Conservation (phyloP, 37 sponge, comb jelly and placozoan genomes). For the Oopsacas minuta region DNA sequence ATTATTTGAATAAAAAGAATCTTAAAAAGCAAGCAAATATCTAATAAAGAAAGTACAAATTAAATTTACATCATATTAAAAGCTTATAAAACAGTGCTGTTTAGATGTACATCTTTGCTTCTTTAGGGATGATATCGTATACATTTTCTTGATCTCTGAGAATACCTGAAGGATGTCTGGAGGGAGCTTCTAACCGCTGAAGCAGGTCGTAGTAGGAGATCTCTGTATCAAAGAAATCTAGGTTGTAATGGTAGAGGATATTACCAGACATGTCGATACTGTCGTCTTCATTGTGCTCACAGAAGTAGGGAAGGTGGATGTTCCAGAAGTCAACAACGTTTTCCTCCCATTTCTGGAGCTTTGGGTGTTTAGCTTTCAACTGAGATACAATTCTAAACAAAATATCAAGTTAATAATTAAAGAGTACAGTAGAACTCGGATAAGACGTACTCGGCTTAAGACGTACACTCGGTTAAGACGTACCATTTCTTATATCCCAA, state of each 20-base stretch:
- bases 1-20: too few relatives aligned
- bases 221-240: slow-evolving; percentile 8
- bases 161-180: neutral
- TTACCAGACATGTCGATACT: neutral
- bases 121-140: slow-evolving; percentile 1
- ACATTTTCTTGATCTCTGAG: neutral
- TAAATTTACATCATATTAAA: neutral
- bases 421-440: neutral
- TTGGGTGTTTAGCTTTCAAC: neutral
- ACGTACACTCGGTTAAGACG: too few relatives aligned
- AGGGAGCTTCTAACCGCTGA: neutral
- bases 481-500: too few relatives aligned
- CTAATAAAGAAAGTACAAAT: neutral
- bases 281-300: neutral
- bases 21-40: neutral
- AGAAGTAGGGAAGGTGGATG: slow-evolving; percentile 6
- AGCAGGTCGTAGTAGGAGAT: slow-evolving; percentile 2
- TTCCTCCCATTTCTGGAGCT: slow-evolving; percentile 14
- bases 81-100: neutral
- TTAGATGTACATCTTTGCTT: neutral
- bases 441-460: neutral
- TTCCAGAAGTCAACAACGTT: slow-evolving; percentile 4
- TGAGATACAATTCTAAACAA: neutral
- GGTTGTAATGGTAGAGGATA: slow-evolving; percentile 16
- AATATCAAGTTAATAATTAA: neutral